A percentile compares a stretch with the other conserved stretches of the same genome.
These are phyloP conservation scores for Prionace glauca DNA, from an alignment of 2,797 vertebrate species.

Conservation along the genomic window DNA sequence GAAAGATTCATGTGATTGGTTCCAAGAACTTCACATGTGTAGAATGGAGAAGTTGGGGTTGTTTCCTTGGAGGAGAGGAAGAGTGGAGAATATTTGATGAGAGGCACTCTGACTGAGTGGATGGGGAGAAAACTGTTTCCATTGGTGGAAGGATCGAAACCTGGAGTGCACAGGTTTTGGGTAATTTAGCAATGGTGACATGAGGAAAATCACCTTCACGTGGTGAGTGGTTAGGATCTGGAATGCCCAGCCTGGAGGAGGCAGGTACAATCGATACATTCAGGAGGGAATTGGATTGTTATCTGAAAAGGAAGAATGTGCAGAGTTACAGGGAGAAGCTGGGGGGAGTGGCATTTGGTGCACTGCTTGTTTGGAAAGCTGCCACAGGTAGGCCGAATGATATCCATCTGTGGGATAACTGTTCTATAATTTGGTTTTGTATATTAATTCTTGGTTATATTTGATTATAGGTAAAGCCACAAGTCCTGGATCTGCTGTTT, in stretches of 20 bases:
- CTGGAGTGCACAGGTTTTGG: no score
- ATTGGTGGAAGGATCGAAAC: no score
- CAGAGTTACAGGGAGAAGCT: neutral
- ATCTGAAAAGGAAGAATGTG: neutral
- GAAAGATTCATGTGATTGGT: no score
- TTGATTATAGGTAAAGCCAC: slow-evolving; percentile 64
- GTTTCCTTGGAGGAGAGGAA: no score
- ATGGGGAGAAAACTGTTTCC: no score
- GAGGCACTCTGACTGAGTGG: no score
- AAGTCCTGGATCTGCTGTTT: slow-evolving; percentile 72
- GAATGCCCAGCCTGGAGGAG: neutral
- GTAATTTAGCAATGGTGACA: no score
- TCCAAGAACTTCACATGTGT: no score
- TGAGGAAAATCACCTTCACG: no score
- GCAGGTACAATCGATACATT: neutral
- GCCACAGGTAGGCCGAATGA: neutral
- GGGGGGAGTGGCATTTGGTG: neutral
- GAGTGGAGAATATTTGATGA: no score
- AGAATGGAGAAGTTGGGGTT: no score
- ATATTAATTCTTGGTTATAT: slow-evolving; percentile 19
- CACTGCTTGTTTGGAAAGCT: neutral
- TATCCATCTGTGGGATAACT: neutral
- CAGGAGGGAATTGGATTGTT: neutral
- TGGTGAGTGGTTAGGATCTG: no score
- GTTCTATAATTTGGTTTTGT: neutral